Percentiles rank a stretch among this genome's conserved stretches.
These are phyloP conservation scores for Murina feae DNA, from an alignment of 2,113 vertebrate species.

Conservation along the genomic window DNA sequence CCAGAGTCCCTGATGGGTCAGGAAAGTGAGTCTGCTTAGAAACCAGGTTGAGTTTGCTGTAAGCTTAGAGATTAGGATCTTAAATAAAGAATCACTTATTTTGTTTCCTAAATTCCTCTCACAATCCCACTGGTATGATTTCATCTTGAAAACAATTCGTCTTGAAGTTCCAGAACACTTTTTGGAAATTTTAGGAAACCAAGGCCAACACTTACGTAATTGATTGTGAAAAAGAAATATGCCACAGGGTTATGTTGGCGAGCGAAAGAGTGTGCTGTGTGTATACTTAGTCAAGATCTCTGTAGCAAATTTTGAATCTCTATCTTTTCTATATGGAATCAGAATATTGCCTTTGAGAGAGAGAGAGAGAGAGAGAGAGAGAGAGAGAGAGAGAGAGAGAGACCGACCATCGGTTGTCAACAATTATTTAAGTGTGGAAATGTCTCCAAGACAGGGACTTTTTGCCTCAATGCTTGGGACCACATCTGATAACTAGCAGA, in stretches of 20 bases:
- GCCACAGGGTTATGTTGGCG: not conserved
- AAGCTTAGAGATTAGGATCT: not conserved
- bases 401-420: not conserved
- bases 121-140: not conserved
- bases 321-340: not conserved
- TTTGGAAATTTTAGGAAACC: slow-evolving; percentile 2
- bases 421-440: not conserved
- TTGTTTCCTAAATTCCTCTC: slow-evolving; percentile 4
- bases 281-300: not conserved
- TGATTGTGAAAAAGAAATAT: not conserved
- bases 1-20: not conserved
- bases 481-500: not conserved
- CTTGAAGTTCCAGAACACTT: not conserved
- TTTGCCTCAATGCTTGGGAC: not conserved
- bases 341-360: not conserved
- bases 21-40: not conserved
- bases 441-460: not conserved
- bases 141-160: slow-evolving; percentile 8
- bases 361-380: no score
- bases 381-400: no score
- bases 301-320: not conserved
- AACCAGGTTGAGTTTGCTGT: not conserved
- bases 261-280: not conserved
- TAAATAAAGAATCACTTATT: not conserved
- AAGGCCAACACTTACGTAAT: not conserved